Base-by-base conservation (phyloP, 2,888 invertebrate species). In the Pachliopta kotzebuea region DNA sequence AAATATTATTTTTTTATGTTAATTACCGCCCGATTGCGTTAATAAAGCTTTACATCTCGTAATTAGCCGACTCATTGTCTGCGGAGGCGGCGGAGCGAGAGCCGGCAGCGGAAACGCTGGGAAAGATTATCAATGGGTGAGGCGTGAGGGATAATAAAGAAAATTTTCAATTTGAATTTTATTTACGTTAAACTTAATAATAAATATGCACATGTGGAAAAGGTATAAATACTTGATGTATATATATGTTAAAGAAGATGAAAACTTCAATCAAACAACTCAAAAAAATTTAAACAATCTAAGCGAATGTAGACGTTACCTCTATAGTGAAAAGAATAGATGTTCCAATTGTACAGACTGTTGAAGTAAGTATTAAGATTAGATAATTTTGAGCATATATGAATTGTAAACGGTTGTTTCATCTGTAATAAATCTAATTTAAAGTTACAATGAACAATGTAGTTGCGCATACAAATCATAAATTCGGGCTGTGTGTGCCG, bases 1-100 rank as follows among this genome's bases (percentile, higher is more conserved):
- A 90, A 90, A 90, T 90, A 91, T 90, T 90, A 90, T 90, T 91
- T 91, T 91, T 91, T 91, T 90, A 90, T 91, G 90, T 90, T 90
- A 90, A 90, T 90, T 81, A 86, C 85, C 81, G 75, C 80, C 85
- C 85, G 86, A 90, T 90, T 88, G 89, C 86, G 89, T 88, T 90
- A 89, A 90, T 91, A 90, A 90, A 90, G 88, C 86, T 87, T 87
- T 88, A 89, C 88, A 88, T 88, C 85, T 85, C 81, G 85, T 90
- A 90, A 90, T 90, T 90, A 89, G 86, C 73, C 74, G 75, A 70
- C 72, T 81, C 80, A 85, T 88, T 88, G 87, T 88, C 86, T 87
- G 79, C 72, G 70, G 74, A 84, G 83, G 83, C 83, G 81, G 77
- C 68, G 79, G 78, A 78, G 83, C 80, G 83, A 73, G 73, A 72